A percentile compares a stretch with the other conserved stretches of the same genome.
Evolutionary conservation across 2,888 invertebrate genomes (phyloP).

Genomic region (Mythimna pallens): DNA sequence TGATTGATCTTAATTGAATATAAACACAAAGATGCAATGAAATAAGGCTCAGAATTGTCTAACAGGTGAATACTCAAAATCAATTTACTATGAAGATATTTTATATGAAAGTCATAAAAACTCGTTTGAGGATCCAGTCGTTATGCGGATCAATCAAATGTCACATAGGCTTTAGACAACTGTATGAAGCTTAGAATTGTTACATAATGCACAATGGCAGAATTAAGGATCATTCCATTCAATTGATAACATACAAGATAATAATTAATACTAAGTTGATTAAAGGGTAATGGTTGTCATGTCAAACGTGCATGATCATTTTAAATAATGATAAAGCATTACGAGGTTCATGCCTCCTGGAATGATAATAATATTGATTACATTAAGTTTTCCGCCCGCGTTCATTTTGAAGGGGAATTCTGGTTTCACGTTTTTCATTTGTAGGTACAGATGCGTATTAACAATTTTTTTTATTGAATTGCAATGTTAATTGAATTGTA

Average conservation of each 20-base stretch:
- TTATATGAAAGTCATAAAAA: background rate
- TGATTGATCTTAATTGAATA: background rate
- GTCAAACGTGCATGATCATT: conserved; percentile 27
- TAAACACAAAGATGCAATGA: too few relatives aligned
- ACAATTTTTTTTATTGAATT: too few relatives aligned
- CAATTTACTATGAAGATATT: background rate
- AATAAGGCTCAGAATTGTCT: background rate
- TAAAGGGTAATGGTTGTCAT: conserved; percentile 23
- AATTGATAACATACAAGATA: conserved; percentile 28
- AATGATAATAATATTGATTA: conserved; percentile 26
- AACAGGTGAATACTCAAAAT: background rate
- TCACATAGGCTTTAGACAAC: background rate
- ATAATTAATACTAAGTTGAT: conserved; percentile 17
- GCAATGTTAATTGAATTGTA: too few relatives aligned
- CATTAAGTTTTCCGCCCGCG: conserved; percentile 4
- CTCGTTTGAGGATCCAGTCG: background rate
- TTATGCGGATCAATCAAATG: background rate
- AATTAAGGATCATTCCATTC: conserved; percentile 33
- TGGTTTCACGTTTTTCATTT: background rate
- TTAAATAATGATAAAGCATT: conserved; percentile 25
- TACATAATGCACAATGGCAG: conserved; percentile 14
- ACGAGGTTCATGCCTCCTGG: conserved; percentile 12
- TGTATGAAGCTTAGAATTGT: conserved; percentile 8
- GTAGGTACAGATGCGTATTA: background rate
- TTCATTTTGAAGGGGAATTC: conserved; percentile 7